These are phyloP conservation scores for Pyrochroa serraticornis DNA, from an alignment of 2,888 invertebrate species.

Conservation along the genomic window DNA sequence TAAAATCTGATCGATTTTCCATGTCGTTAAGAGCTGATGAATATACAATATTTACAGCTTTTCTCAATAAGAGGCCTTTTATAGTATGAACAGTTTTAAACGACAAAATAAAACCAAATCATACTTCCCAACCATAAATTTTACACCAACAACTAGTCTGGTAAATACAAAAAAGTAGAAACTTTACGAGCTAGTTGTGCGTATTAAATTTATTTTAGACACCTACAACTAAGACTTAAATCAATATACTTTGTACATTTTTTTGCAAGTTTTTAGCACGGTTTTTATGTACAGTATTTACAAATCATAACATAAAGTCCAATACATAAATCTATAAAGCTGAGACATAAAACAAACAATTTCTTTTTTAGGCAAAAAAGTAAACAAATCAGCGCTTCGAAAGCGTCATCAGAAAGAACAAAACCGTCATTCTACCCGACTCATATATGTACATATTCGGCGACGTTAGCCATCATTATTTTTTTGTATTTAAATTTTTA, in stretches of 20 bases:
- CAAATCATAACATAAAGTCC: conserved; percentile 35
- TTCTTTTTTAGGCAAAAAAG: conserved; percentile 13
- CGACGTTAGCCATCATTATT: conserved; percentile 49
- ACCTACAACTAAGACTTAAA: conserved; percentile 37
- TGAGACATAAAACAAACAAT: conserved; percentile 27
- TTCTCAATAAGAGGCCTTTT: conserved; percentile 31
- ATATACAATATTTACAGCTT: conserved; percentile 57
- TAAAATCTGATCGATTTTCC: conserved; percentile 37
- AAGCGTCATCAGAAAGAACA: conserved; percentile 18
- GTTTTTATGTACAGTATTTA: conserved; percentile 45
- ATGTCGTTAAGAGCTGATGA: conserved; percentile 49
- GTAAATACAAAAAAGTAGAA: conserved; percentile 32
- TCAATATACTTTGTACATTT: conserved; percentile 43
- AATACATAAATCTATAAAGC: conserved; percentile 36
- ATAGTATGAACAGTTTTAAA: conserved; percentile 37
- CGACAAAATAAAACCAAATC: conserved; percentile 37
- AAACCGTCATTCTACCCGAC: conserved; percentile 30
- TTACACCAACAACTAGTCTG: conserved; percentile 43
- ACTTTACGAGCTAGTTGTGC: conserved; percentile 32
- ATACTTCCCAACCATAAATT: conserved; percentile 43
- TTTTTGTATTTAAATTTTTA: conserved; percentile 28
- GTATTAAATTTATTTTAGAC: conserved; percentile 37
- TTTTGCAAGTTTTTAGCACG: conserved; percentile 35
- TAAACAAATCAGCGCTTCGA: background rate
- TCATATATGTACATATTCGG: conserved; percentile 50